Evolutionary conservation across 1,140 invertebrate genomes (phyloP).

Genomic region (Euwallacea fornicatus): DNA sequence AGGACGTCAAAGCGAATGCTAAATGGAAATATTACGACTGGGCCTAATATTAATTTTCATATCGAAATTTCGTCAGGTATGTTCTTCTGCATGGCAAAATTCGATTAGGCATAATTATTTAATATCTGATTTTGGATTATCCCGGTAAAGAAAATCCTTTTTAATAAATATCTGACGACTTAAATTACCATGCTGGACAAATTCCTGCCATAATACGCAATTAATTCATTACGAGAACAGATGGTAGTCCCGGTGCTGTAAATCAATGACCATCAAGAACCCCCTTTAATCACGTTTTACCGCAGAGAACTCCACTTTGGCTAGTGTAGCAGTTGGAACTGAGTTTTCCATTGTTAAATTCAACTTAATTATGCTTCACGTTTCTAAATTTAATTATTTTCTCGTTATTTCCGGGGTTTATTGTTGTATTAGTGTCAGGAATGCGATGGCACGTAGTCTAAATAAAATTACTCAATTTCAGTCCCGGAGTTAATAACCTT

Average conservation of each 20-base stretch:
- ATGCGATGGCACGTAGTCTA: no score
- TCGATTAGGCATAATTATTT: no score
- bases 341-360: constrained; percentile 15
- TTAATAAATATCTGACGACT: neutral
- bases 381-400: neutral
- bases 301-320: constrained; percentile 18
- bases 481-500: no score
- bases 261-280: constrained; percentile 26
- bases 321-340: constrained; percentile 15
- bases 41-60: neutral
- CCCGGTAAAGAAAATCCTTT: neutral
- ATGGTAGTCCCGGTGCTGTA: constrained; percentile 17
- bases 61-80: neutral
- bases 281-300: constrained; percentile 13
- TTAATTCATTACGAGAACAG: constrained; percentile 20
- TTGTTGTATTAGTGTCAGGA: no score
- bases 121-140: no score
- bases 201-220: constrained; percentile 5
- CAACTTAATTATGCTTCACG: constrained; percentile 7
- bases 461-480: no score
- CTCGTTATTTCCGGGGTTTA: no score
- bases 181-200: neutral
- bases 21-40: constrained; percentile 14
- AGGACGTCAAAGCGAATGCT: constrained; percentile 8
- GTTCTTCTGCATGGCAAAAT: neutral